Base-by-base conservation (phyloP, 2,888 invertebrate species). In the Bruchidius siliquastri region DNA sequence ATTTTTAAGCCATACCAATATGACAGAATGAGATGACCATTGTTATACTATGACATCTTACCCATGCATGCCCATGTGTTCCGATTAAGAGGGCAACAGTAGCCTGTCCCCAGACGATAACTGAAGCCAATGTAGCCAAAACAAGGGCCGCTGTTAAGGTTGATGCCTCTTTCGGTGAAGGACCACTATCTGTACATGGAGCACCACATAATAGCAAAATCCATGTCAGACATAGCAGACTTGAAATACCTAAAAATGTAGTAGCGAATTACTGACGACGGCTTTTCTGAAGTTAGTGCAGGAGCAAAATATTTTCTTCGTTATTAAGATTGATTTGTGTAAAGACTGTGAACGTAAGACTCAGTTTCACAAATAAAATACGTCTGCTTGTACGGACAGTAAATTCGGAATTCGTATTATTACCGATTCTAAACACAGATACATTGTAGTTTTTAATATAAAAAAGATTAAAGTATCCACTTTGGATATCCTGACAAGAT, bases 81-180 rank as follows among this genome's bases (percentile, higher is more conserved):
- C 92, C 90, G 71, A 91, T 83, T 32, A 91, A 86, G 77, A 92
- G 89, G 18, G 89, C 85, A 18, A 87, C 85, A 72, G 90, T 88
- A 76, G 92, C 92, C 76, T 90, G 85, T 49, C 86, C 82, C 92
- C 93, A 93, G 72, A 92, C 84, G 73, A 88, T 84, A 20, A 91
- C 85, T 22, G 92, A 91, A 68, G 89, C 84, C 72, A 91, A 80
- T 81, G 49, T 13, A 4, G 49, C 49, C 6, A 49, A 49, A 49
- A 4, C 18, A 49, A 49, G 49, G 49, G 49, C 49, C 3, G 49
- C 49, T 49, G 18, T 13, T 49, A 49, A 18, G 6, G 49, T 49
- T 49, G 49, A 49, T 49, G 49, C 49, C 13, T 49, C 49, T 49
- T 49, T 49, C 18, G 49, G 49, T 4, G 85, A 82, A 2, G 80